Percentiles rank a stretch among this genome's conserved stretches.
phyloP scores from a whole-genome alignment of 2,797 vertebrate species.

The Tenualosa ilisha region DNA sequence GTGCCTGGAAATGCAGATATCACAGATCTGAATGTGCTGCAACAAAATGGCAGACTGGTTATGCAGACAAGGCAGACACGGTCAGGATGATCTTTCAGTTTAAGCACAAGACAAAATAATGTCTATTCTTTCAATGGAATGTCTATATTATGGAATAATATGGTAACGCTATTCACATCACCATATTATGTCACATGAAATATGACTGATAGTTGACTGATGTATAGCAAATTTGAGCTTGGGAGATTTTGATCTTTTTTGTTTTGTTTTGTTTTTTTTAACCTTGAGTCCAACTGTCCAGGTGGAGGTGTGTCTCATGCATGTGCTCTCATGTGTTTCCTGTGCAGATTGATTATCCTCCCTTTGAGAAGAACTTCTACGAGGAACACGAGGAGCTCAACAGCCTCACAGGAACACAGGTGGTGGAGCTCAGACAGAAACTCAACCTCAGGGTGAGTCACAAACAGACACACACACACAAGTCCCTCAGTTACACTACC shows the following conservation, averaged over 20 bases:
- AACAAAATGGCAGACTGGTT: background rate
- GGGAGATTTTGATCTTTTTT: too few relatives aligned
- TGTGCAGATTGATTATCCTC: conserved; percentile 92
- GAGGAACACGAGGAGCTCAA: conserved; percentile 94
- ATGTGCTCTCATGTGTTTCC: conserved; percentile 23
- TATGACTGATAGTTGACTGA: too few relatives aligned
- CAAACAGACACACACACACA: background rate
- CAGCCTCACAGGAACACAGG: conserved; percentile 81
- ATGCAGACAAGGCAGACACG: background rate
- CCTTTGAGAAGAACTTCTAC: conserved; percentile 98
- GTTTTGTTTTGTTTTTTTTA: too few relatives aligned
- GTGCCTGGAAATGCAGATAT: background rate
- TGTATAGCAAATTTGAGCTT: too few relatives aligned
- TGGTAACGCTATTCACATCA: too few relatives aligned
- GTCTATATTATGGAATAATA: too few relatives aligned
- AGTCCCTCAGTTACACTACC: background rate
- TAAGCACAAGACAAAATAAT: background rate
- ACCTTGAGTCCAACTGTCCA: background rate
- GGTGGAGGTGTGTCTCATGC: background rate
- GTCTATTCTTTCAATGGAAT: too few relatives aligned
- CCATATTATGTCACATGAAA: too few relatives aligned
- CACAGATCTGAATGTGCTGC: background rate
- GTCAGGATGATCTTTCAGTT: background rate
- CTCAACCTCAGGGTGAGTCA: conserved; percentile 89
- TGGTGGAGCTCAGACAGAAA: conserved; percentile 90